A percentile compares a stretch with the other conserved stretches of the same genome.
These are phyloP conservation scores for Zoroaster sp. DNA, from an alignment of 53 echinoderm and acorn worm species.

Conservation along the genomic window DNA sequence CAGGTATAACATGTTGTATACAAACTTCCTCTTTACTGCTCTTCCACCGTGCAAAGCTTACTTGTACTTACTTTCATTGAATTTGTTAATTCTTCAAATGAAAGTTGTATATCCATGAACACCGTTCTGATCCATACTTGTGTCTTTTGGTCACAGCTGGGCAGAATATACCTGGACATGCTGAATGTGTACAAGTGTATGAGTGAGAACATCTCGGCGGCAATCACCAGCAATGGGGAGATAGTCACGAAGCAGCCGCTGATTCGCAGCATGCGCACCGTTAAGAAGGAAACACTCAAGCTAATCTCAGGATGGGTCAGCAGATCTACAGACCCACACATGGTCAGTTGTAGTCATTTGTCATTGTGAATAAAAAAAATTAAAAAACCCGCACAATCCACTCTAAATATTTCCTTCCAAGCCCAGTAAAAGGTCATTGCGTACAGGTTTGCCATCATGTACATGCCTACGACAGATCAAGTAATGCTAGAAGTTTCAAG, in stretches of 20 bases:
- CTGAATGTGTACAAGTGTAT: constrained; percentile 98
- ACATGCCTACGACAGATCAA: too few species aligned
- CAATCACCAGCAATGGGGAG: constrained; percentile 86
- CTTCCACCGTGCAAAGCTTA: too few species aligned
- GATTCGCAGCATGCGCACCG: constrained; percentile 95
- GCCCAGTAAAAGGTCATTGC: too few species aligned
- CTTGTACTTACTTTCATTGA: too few species aligned
- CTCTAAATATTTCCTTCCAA: too few species aligned
- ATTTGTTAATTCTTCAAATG: too few species aligned
- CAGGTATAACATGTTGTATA: too few species aligned
- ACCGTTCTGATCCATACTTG: neutral
- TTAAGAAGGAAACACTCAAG: constrained; percentile 97
- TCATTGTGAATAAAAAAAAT: too few species aligned
- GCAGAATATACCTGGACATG: constrained; percentile 97
- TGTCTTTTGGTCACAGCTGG: constrained; percentile 62
- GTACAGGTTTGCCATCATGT: too few species aligned
- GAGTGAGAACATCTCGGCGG: constrained; percentile 98
- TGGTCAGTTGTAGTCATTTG: constrained; percentile 61
- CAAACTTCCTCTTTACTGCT: too few species aligned
- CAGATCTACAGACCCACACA: constrained; percentile 87
- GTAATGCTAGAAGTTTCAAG: too few species aligned
- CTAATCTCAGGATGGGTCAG: constrained; percentile 99
- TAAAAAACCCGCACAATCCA: too few species aligned
- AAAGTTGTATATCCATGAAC: neutral
- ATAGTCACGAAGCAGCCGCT: constrained; percentile 92